Percentiles rank a stretch among this genome's conserved stretches.
Conservation (phyloP, 30 jellyfish, hydroid and myxozoan genomes). For the Morbakka virulenta region DNA sequence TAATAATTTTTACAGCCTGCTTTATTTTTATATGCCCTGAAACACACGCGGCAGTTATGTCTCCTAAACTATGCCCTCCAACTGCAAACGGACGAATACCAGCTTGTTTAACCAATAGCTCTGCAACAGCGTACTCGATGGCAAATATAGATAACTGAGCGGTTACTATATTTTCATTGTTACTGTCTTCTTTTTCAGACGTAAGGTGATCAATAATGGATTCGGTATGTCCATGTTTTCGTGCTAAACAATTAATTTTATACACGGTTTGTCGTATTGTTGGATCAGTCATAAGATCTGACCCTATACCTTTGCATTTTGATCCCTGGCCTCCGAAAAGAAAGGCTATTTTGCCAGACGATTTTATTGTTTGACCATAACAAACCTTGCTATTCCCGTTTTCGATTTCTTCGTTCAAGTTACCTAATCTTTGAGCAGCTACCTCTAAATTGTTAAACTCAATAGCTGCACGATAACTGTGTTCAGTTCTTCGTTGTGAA, state of each 20-base stretch:
- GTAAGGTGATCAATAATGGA: slow-evolving; percentile 33
- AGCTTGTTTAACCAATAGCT: slow-evolving; percentile 21
- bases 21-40: slow-evolving; percentile 38
- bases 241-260: slow-evolving; percentile 23
- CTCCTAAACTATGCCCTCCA: slow-evolving; percentile 75
- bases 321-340: slow-evolving; percentile 75
- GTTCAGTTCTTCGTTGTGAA: slow-evolving; percentile 43
- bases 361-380: slow-evolving; percentile 17
- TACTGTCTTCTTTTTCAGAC: slow-evolving; percentile 12
- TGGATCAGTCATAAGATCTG: slow-evolving; percentile 24
- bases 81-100: slow-evolving; percentile 42
- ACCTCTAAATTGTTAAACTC: slow-evolving; percentile 9
- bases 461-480: slow-evolving; percentile 38
- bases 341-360: slow-evolving; percentile 33
- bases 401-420: slow-evolving; percentile 14
- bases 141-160: slow-evolving; percentile 63
- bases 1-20: slow-evolving; percentile 49
- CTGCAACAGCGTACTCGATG: slow-evolving; percentile 54
- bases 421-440: slow-evolving; percentile 6
- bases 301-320: slow-evolving; percentile 70
- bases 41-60: slow-evolving; percentile 66
- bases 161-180: slow-evolving; percentile 34
- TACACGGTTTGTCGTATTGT: neutral
- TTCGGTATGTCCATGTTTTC: slow-evolving; percentile 34
- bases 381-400: slow-evolving; percentile 1